Evolutionary conservation across 2,797 vertebrate species (phyloP).

Genomic region (Silurus aristotelis): DNA sequence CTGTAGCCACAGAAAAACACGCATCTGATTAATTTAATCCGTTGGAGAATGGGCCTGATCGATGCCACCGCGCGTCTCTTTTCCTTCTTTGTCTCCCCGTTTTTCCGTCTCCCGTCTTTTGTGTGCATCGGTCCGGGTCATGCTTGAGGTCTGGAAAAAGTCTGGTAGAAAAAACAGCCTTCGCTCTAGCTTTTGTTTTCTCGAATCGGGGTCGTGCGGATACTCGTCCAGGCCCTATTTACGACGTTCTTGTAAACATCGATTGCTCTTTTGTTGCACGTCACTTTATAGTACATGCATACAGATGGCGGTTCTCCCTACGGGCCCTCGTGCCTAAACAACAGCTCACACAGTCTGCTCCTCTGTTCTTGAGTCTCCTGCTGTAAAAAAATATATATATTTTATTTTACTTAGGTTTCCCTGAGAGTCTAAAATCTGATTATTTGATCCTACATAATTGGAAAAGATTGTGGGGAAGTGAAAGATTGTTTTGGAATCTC

Average conservation of each 20-base stretch:
- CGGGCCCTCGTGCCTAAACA: background rate
- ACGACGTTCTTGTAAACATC: constrained; percentile 39
- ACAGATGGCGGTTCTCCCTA: constrained; percentile 16
- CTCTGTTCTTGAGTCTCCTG: background rate
- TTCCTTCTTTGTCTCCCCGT: constrained; percentile 27
- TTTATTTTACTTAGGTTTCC: constrained; percentile 1
- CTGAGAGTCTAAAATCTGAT: background rate
- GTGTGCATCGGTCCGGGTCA: background rate
- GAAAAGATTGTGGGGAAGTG: background rate
- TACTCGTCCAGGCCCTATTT: constrained; percentile 33
- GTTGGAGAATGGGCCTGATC: constrained; percentile 67
- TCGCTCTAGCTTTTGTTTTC: background rate
- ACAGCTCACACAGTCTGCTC: background rate
- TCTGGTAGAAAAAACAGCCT: background rate
- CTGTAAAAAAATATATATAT: background rate
- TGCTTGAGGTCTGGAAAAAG: background rate
- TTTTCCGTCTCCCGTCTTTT: background rate
- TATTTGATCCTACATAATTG: background rate
- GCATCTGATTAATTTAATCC: constrained; percentile 72
- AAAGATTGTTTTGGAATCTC: background rate
- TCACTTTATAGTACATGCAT: constrained; percentile 36
- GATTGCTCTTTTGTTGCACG: constrained; percentile 35
- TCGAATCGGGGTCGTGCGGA: constrained; percentile 3
- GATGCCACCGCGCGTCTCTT: constrained; percentile 68
- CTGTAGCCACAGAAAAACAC: constrained; percentile 70